A percentile compares a stretch with the other conserved stretches of the same genome.
Conservation (phyloP, 2,797 vertebrate species). For the Eupleurogrammus muticus region DNA sequence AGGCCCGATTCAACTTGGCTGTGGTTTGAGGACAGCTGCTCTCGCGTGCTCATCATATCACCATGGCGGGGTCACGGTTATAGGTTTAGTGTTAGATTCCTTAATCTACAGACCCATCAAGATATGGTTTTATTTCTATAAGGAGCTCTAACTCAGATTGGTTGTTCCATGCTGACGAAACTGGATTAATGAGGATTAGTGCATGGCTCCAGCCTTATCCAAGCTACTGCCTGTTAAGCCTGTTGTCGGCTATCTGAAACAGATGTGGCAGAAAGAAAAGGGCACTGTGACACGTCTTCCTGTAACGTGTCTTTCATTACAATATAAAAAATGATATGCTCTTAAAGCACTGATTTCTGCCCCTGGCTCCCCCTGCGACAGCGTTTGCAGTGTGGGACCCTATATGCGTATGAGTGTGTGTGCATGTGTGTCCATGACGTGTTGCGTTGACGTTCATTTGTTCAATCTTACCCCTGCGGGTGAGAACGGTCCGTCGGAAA, state of each 20-base stretch:
- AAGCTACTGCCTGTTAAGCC: constrained; percentile 63
- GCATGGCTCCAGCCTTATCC: constrained; percentile 53
- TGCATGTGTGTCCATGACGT: constrained; percentile 53
- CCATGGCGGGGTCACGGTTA: background rate
- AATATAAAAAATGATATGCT: constrained; percentile 80
- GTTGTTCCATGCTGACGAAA: constrained; percentile 45
- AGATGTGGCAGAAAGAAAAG: constrained; percentile 78
- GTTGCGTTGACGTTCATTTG: constrained; percentile 71
- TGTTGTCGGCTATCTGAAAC: constrained; percentile 67
- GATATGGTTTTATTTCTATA: constrained; percentile 38
- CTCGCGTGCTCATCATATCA: constrained; percentile 1
- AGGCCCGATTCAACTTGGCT: background rate
- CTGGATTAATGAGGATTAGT: constrained; percentile 61
- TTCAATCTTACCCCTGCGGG: constrained; percentile 71
- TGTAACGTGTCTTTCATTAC: constrained; percentile 77
- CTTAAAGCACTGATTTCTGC: constrained; percentile 74
- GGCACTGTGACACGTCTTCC: constrained; percentile 73
- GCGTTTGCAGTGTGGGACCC: constrained; percentile 44
- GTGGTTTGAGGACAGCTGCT: constrained; percentile 5
- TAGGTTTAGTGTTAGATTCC: constrained; percentile 12
- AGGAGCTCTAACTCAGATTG: constrained; percentile 36
- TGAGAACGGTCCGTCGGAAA: constrained; percentile 75
- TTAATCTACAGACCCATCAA: constrained; percentile 20
- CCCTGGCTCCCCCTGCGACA: constrained; percentile 56
- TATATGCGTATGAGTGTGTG: constrained; percentile 11